Percentiles rank a stretch among this genome's conserved stretches.
Evolutionary conservation across 2,113 vertebrate species (phyloP).

Genomic region (Gulo gulo): DNA sequence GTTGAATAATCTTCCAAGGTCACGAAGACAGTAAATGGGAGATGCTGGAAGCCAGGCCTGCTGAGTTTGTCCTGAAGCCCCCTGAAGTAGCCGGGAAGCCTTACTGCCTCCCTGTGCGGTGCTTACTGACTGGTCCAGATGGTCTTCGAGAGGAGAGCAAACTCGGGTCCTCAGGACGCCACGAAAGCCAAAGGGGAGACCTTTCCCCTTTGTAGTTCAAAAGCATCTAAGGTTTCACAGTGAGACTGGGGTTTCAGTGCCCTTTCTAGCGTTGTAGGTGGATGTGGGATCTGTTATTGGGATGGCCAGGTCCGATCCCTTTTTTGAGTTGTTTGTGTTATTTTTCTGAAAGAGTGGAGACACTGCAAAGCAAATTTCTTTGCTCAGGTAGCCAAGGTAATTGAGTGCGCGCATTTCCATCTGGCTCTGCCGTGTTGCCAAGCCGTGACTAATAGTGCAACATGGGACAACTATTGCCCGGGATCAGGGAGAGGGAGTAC

Average conservation of each 20-base stretch:
- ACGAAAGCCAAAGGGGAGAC: no score
- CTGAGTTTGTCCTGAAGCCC: background rate
- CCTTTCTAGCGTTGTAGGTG: background rate
- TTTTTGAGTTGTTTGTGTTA: background rate
- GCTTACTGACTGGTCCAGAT: background rate
- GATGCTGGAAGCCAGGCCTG: background rate
- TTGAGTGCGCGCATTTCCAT: background rate
- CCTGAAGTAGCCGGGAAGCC: background rate
- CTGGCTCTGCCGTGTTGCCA: background rate
- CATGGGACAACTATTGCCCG: background rate
- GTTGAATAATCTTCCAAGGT: background rate
- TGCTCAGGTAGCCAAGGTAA: constrained; percentile 30
- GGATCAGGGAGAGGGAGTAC: background rate
- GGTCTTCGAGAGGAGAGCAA: background rate
- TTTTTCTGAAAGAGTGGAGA: background rate
- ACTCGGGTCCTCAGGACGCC: background rate
- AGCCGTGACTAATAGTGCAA: constrained; percentile 17
- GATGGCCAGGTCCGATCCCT: background rate
- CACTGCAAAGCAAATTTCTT: background rate
- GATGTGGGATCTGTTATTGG: background rate
- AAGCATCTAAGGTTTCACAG: background rate
- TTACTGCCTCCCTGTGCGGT: accelerated
- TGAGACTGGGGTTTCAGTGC: background rate
- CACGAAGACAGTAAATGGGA: background rate
- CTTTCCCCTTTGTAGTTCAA: background rate